Percentiles rank a stretch among this genome's conserved stretches.
Conservation (phyloP, 2,888 invertebrate genomes). For the Micoletzkya japonica region DNA sequence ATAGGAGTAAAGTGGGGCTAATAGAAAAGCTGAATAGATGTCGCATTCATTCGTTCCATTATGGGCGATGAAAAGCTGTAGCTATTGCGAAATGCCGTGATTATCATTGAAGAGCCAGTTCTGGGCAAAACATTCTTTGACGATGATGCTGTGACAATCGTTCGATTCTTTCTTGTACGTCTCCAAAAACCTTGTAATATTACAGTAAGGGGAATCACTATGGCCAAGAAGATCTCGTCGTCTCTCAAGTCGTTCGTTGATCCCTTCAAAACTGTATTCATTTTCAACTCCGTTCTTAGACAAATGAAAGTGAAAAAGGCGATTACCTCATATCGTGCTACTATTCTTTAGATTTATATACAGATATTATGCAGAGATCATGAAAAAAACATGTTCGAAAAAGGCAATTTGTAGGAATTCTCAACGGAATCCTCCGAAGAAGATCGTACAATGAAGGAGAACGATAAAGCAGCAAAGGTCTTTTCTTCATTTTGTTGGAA, state of each 20-base stretch:
- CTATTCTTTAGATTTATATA: no score
- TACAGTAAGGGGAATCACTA: slow-evolving; percentile 30
- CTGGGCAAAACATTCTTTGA: no score
- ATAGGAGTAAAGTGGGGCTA: no score
- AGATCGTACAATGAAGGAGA: slow-evolving; percentile 19
- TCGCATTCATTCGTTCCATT: not conserved
- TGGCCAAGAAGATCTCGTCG: slow-evolving; percentile 35
- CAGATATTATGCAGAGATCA: no score
- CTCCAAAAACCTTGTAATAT: no score
- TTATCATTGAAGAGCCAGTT: no score
- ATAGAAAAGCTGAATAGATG: not conserved
- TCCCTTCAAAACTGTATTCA: slow-evolving; percentile 33
- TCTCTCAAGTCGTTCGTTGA: slow-evolving; percentile 33
- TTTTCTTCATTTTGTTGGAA: no score
- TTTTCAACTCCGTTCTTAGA: not conserved
- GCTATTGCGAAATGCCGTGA: no score
- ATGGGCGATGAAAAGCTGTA: not conserved
- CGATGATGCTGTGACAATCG: no score
- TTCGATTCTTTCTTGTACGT: no score
- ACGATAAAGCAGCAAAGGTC: slow-evolving; percentile 6
- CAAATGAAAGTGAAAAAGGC: slow-evolving; percentile 25
- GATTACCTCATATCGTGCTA: no score
- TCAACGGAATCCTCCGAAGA: slow-evolving; percentile 19
- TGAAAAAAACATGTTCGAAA: slow-evolving; percentile 24
- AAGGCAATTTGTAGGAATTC: slow-evolving; percentile 24